Evolutionary conservation across 2,113 vertebrate species (phyloP).

Genomic region (Hyperopisus bebe): DNA sequence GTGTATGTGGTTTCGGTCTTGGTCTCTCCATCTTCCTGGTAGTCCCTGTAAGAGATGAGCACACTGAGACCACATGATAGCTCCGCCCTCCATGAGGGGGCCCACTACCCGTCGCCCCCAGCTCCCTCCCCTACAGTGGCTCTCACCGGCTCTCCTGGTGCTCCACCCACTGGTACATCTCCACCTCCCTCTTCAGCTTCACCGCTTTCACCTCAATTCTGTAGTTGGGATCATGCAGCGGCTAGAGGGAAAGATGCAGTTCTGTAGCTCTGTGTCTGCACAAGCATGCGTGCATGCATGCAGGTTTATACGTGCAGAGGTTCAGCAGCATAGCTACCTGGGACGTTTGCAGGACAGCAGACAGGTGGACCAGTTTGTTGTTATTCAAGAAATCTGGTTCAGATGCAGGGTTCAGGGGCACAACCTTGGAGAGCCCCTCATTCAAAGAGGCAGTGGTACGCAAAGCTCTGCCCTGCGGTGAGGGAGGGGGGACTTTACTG

Average conservation of each 20-base stretch:
- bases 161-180: constrained; percentile 99
- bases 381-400: constrained; percentile 69
- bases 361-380: constrained; percentile 74
- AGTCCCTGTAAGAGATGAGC: constrained; percentile 63
- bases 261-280: neutral
- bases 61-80: neutral
- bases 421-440: constrained; percentile 80
- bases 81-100: neutral
- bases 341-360: constrained; percentile 66
- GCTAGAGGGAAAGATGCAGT: constrained; percentile 52
- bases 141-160: constrained; percentile 79
- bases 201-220: constrained; percentile 76
- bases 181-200: constrained; percentile 83
- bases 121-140: neutral
- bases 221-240: constrained; percentile 90
- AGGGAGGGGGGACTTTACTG: neutral
- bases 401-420: constrained; percentile 61
- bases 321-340: constrained; percentile 59
- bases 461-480: constrained; percentile 72
- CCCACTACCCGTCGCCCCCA: neutral
- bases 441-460: constrained; percentile 70
- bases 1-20: constrained; percentile 85
- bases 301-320: neutral
- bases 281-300: neutral
- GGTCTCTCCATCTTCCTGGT: constrained; percentile 76